Base-by-base conservation (phyloP, 1,140 invertebrate genomes). In the Cyclina sinensis region DNA sequence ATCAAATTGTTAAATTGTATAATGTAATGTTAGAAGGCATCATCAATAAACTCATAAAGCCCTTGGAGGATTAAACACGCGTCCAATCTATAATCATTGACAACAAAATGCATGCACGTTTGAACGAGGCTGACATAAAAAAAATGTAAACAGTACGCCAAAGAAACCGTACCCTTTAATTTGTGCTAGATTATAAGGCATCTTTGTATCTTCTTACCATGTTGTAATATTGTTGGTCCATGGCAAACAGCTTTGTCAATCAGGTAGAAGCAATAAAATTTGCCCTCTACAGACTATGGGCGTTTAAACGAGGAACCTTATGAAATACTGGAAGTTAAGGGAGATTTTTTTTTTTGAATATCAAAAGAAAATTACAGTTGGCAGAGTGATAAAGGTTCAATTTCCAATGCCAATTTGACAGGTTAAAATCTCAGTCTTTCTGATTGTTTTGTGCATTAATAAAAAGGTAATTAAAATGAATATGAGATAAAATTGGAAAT, bases 231-330 rank as follows among this genome's bases (percentile, higher is more conserved):
- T 51, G 24, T 27, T 78, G 74, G 54, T 32, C 46, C 4, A 12
- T 54, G 46, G 35, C 54, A 35, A 37, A 78, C 27, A 32, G 74
- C 43, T 51, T 43, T 7, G 24, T 78, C 54, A 78, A 51, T 78
- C 74, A 78, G 74, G 46, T 74, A 51, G 74, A 54, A 78, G 74
- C 74, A 78, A 78, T 78, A 78, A 78, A 78, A 78, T 37, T 2
- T 78, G 74, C 27, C 43, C 74, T 78, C 46, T 16, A 54, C 74
- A 35, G 46, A 51, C 43, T 51, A 46, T 32, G 30, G 35, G 54
- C 1, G 9, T 1, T 51, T 78, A 57, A 46, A 78, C 30, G 74
- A n/a, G 16, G 7, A 51, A n/a, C 12, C 16, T 16, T 32, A 11
- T 57, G 48, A 54, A 46, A 78, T 54, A 54, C 43, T 30, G 46